These are phyloP conservation scores for Synchiropus splendidus DNA, from an alignment of 2,113 vertebrate genomes.

Conservation along the genomic window DNA sequence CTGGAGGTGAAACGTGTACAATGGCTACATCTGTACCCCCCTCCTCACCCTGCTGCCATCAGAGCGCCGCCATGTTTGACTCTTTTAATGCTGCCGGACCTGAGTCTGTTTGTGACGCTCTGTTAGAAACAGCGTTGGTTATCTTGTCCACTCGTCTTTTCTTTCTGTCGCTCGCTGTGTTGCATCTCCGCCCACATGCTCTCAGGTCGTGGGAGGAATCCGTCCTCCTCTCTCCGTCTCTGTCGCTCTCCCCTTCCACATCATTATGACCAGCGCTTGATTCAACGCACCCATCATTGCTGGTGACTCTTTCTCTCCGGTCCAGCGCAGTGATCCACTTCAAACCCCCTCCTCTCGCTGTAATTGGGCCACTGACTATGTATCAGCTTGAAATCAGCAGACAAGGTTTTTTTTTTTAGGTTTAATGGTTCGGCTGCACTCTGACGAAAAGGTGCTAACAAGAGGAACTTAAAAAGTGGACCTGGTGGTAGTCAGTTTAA, in stretches of 20 bases:
- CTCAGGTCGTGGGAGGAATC: conserved; percentile 55
- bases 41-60: conserved; percentile 6
- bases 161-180: conserved; percentile 28
- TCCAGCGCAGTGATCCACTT: conserved; percentile 22
- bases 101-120: neutral
- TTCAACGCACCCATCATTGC: conserved; percentile 29
- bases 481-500: no score
- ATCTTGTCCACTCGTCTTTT: conserved; percentile 30
- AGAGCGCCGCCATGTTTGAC: neutral
- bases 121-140: conserved; percentile 12
- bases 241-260: conserved; percentile 36
- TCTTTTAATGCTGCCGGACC: no score
- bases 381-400: conserved; percentile 22
- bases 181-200: conserved; percentile 54
- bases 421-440: neutral
- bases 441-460: no score
- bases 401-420: neutral
- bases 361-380: conserved; percentile 42
- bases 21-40: conserved; percentile 2
- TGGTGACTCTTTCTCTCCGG: conserved; percentile 25
- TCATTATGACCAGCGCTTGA: conserved; percentile 41
- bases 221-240: conserved; percentile 38
- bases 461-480: no score
- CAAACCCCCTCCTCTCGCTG: conserved; percentile 17
- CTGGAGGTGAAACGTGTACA: neutral